Evolutionary conservation across 1,140 invertebrate genomes (phyloP).

Genomic region (Macrostomum lignano): DNA sequence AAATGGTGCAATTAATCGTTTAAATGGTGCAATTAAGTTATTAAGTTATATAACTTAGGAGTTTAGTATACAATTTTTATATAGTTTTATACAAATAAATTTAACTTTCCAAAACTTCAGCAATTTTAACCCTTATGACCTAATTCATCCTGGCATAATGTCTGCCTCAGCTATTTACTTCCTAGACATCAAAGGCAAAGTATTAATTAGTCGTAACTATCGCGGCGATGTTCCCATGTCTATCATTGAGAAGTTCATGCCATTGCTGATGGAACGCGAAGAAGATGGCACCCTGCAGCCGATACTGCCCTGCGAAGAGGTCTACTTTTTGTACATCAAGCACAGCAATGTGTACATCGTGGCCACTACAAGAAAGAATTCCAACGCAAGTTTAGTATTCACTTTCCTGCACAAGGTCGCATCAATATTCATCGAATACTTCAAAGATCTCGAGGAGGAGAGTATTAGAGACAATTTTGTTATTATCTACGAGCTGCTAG

Average conservation of each 20-base stretch:
- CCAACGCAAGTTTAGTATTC: slow-evolving; percentile 82
- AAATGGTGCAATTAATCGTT: no score
- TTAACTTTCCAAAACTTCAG: no score
- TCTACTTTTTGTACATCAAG: slow-evolving; percentile 87
- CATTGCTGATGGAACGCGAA: slow-evolving; percentile 83
- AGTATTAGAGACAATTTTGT: slow-evolving; percentile 98
- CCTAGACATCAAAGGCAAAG: slow-evolving; percentile 84
- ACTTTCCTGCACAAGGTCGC: slow-evolving; percentile 56
- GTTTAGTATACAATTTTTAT: no score
- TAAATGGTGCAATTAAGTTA: no score
- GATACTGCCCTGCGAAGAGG: slow-evolving; percentile 57
- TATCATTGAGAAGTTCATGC: slow-evolving; percentile 96
- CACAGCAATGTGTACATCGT: slow-evolving; percentile 95
- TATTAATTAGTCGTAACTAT: slow-evolving; percentile 82
- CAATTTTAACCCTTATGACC: no score
- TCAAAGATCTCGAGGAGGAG: slow-evolving; percentile 95
- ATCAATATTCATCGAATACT: slow-evolving; percentile 77
- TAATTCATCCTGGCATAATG: no score
- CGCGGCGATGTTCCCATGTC: slow-evolving; percentile 83
- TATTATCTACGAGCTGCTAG: slow-evolving; percentile 83
- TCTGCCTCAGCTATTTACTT: slow-evolving; percentile 59
- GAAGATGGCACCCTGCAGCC: slow-evolving; percentile 77
- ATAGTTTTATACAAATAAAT: no score
- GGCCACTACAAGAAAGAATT: slow-evolving; percentile 81
- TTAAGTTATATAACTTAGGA: no score